Percentiles rank a stretch among this genome's conserved stretches.
These are phyloP conservation scores for Crepidodera aurea DNA, from an alignment of 2,888 invertebrate species.

Conservation along the genomic window DNA sequence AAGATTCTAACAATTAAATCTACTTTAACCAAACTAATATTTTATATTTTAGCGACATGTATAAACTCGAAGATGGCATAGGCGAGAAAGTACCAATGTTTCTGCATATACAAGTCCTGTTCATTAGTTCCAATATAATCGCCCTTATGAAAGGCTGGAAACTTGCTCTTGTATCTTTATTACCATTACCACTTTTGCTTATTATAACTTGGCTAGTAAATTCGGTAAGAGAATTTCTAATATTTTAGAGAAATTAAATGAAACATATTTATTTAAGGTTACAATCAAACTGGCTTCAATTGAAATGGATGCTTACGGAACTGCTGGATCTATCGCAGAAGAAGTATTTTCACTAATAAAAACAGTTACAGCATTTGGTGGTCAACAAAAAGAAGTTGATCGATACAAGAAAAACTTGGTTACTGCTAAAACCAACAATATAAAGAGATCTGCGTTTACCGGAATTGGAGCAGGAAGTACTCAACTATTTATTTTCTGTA, in stretches of 20 bases:
- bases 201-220: conserved; percentile 78
- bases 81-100: conserved; percentile 84
- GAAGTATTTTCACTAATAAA: conserved; percentile 79
- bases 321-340: conserved; percentile 79
- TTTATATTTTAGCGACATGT: conserved; percentile 67
- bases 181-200: conserved; percentile 79
- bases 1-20: conserved; percentile 50
- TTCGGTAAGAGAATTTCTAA: conserved; percentile 62
- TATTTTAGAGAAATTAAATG: neutral
- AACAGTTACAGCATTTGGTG: conserved; percentile 82
- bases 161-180: conserved; percentile 78
- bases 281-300: conserved; percentile 70
- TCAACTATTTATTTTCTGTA: conserved; percentile 79
- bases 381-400: conserved; percentile 72
- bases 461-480: conserved; percentile 76
- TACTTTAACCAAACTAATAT: neutral
- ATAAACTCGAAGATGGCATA: conserved; percentile 82
- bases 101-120: conserved; percentile 73
- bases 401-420: conserved; percentile 72
- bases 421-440: conserved; percentile 72
- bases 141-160: conserved; percentile 87
- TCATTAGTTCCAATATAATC: conserved; percentile 72
- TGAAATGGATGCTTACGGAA: conserved; percentile 76
- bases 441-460: conserved; percentile 72
- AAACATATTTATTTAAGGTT: conserved; percentile 61